Evolutionary conservation across 2,888 invertebrate species (phyloP), one percentile per base, ranked within the genome.

Genomic region (Diloba caeruleocephala): DNA sequence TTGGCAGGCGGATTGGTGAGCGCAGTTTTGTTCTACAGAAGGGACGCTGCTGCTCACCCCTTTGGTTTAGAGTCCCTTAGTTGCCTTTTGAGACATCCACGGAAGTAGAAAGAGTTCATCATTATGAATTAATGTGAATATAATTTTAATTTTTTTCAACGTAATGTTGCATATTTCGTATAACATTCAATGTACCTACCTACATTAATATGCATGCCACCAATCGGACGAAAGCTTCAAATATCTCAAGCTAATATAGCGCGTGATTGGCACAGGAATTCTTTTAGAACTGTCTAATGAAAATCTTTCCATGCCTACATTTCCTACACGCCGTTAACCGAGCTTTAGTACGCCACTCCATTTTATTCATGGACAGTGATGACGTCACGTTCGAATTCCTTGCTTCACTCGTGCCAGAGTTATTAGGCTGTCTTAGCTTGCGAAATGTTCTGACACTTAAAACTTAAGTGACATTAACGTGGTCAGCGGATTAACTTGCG

Each of bases 321-420:
- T 66, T 65, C 41, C 58, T 68, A 46, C 65, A 54, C 39, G n/a
- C 21, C 7, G 54, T 63, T 69, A 55, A 37, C 57, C 51, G 55
- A 59, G 63, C 63, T 66, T 72, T 71, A 69, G 69, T 69, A 66
- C 66, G 52, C 63, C 56, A 63, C 59, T 66, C 68, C 60, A 59
- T 70, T 64, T 70, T 67, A 67, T 72, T 67, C 73, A 64, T 64
- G 68, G 60, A 43, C 66, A 48, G 41, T 38, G 15, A 59, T 61
- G 67, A 66, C 73, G 64, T 67, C 70, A 70, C 70, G 70, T 61
- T 50, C 64, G 51, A 64, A 72, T 72, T 72, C 73, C 61, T 62
- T 32, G 51, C 63, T 50, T 52, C 67, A 54, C 43, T 66, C 66
- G 55, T 59, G 56, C 45, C 63, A 39, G 55, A 60, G 70, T 67